These are phyloP conservation scores for Hyperoplus lanceolatus DNA, from an alignment of 2,797 vertebrate genomes.

Conservation along the genomic window DNA sequence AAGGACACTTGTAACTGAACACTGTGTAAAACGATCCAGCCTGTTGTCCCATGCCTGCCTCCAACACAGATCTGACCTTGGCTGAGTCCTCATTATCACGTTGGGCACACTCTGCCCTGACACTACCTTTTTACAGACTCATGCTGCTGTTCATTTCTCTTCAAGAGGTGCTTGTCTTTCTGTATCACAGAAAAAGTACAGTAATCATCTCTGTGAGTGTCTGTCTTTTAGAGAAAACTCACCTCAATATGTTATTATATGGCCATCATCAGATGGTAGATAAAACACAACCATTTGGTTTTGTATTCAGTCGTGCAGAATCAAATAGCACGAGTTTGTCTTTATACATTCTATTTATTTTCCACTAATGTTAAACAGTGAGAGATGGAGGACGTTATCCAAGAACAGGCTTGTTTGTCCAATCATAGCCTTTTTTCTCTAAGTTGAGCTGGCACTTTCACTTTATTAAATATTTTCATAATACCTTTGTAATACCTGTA, in stretches of 20 bases:
- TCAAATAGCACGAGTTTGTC: background rate
- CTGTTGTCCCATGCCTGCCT: conserved; percentile 8
- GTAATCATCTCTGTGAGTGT: background rate
- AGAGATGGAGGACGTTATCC: background rate
- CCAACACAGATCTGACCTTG: conserved; percentile 51
- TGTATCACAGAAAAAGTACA: background rate
- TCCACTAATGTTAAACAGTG: background rate
- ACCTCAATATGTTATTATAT: background rate
- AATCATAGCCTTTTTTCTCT: background rate
- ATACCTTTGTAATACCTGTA: background rate
- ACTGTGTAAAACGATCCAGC: conserved; percentile 52
- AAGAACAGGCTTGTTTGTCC: background rate
- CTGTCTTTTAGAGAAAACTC: background rate
- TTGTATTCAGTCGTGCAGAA: background rate
- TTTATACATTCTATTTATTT: conserved; percentile 4
- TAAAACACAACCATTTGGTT: conserved; percentile 15
- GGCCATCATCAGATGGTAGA: background rate
- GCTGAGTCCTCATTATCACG: conserved; percentile 17
- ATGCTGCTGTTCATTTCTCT: conserved; percentile 15
- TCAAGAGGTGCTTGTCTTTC: conserved; percentile 5
- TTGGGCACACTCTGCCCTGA: conserved; percentile 6
- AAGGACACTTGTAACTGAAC: conserved; percentile 63
- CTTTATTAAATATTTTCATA: background rate
- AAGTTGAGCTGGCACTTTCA: background rate
- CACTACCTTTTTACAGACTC: background rate